These are phyloP conservation scores for Siderastrea siderea DNA, from an alignment of 92 coral and sea anemone genomes.

Conservation along the genomic window DNA sequence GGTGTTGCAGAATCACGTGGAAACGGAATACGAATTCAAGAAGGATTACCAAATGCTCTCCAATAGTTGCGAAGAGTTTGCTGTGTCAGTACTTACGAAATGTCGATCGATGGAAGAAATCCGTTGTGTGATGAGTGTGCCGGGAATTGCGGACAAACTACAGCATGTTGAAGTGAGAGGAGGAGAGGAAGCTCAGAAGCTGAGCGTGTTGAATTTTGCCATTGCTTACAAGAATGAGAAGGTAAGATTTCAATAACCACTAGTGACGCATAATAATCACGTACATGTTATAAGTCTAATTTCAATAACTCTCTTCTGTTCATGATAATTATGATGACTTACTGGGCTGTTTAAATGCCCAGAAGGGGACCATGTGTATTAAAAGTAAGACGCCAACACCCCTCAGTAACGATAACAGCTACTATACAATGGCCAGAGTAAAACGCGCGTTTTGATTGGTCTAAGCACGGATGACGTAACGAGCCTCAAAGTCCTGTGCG, in stretches of 20 bases:
- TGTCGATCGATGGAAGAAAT: constrained; percentile 94
- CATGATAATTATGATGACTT: no score
- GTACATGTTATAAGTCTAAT: not conserved
- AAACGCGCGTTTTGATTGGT: no score
- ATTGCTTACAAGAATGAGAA: constrained; percentile 77
- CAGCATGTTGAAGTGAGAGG: constrained; percentile 69
- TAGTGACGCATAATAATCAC: not conserved
- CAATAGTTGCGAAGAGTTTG: constrained; percentile 82
- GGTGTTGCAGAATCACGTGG: constrained; percentile 66
- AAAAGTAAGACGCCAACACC: no score
- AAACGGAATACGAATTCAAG: constrained; percentile 81
- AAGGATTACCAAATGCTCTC: constrained; percentile 79
- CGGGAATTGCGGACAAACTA: constrained; percentile 54
- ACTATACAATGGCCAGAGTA: no score
- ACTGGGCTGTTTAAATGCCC: no score
- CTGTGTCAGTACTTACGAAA: constrained; percentile 81
- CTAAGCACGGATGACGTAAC: no score
- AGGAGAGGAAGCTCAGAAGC: constrained; percentile 61
- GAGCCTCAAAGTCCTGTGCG: no score
- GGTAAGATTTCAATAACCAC: constrained; percentile 33
- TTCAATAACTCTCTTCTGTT: not conserved
- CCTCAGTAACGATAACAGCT: no score
- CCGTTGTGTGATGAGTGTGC: constrained; percentile 75
- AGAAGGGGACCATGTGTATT: no score
- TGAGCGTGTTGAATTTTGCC: constrained; percentile 86